Percentiles rank a stretch among this genome's conserved stretches.
phyloP scores from a whole-genome alignment of 2,888 invertebrate species.

The Eristalis arbustorum region DNA sequence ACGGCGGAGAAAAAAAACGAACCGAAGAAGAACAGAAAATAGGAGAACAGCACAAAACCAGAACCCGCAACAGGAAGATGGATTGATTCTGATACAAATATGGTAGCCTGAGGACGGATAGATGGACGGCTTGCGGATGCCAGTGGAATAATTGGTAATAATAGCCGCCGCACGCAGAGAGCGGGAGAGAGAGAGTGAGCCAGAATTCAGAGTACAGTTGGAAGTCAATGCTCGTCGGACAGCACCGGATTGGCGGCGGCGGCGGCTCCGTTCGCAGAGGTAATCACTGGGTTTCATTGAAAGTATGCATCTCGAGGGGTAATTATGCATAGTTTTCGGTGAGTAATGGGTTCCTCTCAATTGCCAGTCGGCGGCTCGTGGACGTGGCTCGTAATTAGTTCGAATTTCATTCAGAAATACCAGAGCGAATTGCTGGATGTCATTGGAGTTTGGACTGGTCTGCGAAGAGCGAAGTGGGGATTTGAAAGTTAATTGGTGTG shows the following conservation, averaged over 20 bases:
- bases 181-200: not conserved
- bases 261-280: not conserved
- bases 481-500: not conserved
- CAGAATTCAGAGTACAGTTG: slow-evolving; percentile 33
- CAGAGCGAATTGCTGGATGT: not conserved
- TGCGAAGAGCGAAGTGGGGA: not conserved
- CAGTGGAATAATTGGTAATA: slow-evolving; percentile 40
- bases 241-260: not conserved
- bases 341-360: not conserved
- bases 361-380: not conserved
- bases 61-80: slow-evolving; percentile 36
- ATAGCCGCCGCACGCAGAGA: slow-evolving; percentile 16
- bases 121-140: slow-evolving; percentile 22
- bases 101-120: slow-evolving; percentile 28
- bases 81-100: slow-evolving; percentile 47
- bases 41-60: not conserved
- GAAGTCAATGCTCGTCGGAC: slow-evolving; percentile 1
- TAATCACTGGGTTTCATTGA: slow-evolving; percentile 23
- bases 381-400: not conserved
- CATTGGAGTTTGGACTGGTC: not conserved
- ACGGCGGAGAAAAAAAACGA: not conserved
- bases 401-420: not conserved
- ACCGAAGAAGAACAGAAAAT: not conserved
- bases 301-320: slow-evolving; percentile 33
- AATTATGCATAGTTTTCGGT: slow-evolving; percentile 19